Evolutionary conservation across 2,888 invertebrate genomes (phyloP), one percentile per base, ranked within the genome.

Genomic region (Cabera pusaria): DNA sequence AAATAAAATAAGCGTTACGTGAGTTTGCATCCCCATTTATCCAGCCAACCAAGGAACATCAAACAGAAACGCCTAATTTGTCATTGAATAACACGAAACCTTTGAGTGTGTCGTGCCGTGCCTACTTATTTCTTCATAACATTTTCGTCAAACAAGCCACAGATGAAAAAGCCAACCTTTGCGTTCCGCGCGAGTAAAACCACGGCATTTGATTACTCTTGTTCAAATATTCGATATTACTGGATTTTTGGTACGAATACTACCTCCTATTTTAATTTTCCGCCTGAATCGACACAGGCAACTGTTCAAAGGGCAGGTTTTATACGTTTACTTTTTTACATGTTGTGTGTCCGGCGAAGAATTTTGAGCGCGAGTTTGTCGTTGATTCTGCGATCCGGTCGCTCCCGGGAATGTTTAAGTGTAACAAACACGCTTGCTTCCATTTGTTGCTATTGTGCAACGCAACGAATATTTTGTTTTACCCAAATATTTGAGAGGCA

Each of bases 231-330:
- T 44, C 42, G 41, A 42, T 44, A 37, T 42, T 32, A 39, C 48
- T 41, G 42, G 33, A 33, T 42, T 42, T 32, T 35, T 23, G 23
- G 44, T 44, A 38, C 38, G 35, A 38, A 41, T 44, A 21, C 34
- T 29, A 26, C 18, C 35, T 37, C 31, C 26, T 38, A 36, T 50
- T 41, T 50, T 46, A 44, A 50, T 46, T 50, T 50, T 44, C 33
- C 44, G 39, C 23, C 9, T 27, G 33, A 28, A 33, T 37, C 31
- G 35, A 22, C 21, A 19, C 27, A 27, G 21, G 35, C 28, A 26
- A 32, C 25, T 28, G 32, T 34, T 51, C 51, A 48, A 51, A 51
- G 47, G 47, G 37, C 39, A 43, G 37, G 26, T 48, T 44, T 41
- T 35, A 47, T 44, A 41, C 33, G 36, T 44, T 38, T 44, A 37